Base-by-base conservation (phyloP, 2,888 invertebrate species). In the Eumerus sabulonum region DNA sequence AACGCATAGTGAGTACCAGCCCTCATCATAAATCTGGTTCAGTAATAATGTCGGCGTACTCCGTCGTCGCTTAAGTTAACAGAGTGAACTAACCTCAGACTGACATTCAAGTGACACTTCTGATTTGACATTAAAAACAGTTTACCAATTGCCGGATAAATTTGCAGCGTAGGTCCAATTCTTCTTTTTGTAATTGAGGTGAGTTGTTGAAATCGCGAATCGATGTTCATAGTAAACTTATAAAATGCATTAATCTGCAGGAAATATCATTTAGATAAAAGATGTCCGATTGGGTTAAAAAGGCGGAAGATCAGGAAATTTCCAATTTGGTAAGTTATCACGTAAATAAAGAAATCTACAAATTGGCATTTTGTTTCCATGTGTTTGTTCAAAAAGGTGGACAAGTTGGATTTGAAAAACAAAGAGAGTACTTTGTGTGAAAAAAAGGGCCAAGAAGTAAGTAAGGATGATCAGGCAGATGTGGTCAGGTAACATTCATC, bases 291-390 rank as follows among this genome's bases (percentile, higher is more conserved):
- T 88, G 88, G 88, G 87, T 83, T 35, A 86, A 87, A 82, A 87
- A 87, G 79, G 88, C 87, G 0, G 87, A 86, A 47, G 87, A 87
- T 66, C 87, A 88, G 64, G 88, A 87, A 81, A 85, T 87, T 7
- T 86, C 86, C 0, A 85, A 85, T 64, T 82, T 86, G 84, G 87
- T 87, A 85, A 73, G 68, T n/a, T n/a, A n/a, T n/a, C n/a, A n/a
- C n/a, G n/a, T 16, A 27, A 45, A 63, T 38, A 38, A 12, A 38
- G 35, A 48, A 35, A 19, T n/a, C n/a, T n/a, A n/a, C n/a, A n/a
- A n/a, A n/a, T n/a, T n/a, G n/a, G n/a, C n/a, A n/a, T n/a, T n/a
- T n/a, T n/a, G 45, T 63, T 51, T 66, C 40, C 5, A 9, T 40
- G 40, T 40, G 3, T 11, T 1, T 40, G 13, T 66, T 74, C 11